Conservation (phyloP, 2,888 invertebrate genomes). For the Pelosia muscerda region DNA sequence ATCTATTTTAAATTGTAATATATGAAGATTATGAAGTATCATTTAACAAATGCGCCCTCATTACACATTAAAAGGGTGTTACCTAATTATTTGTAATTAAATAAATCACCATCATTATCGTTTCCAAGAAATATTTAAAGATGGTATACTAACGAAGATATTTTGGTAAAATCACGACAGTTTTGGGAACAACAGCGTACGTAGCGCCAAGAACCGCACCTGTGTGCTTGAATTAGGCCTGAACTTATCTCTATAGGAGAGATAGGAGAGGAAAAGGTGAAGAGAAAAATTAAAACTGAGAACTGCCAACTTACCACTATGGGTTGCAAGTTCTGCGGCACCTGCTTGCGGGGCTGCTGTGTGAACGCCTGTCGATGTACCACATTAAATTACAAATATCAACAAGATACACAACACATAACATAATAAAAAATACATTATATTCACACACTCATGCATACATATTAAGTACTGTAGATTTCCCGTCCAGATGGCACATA, state of each 20-base stretch:
- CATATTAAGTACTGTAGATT: neutral
- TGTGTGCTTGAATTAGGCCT: no score
- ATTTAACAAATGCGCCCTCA: neutral
- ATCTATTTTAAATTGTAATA: no score
- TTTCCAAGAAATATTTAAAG: no score
- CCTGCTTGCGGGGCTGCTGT: constrained; percentile 22
- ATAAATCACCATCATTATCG: neutral
- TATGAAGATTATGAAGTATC: no score
- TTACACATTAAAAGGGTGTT: neutral
- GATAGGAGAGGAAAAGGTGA: neutral
- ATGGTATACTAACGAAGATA: no score
- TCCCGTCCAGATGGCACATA: constrained; percentile 1
- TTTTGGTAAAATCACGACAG: neutral
- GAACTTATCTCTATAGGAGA: no score
- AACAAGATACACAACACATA: neutral
- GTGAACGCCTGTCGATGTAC: constrained; percentile 31
- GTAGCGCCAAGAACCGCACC: neutral
- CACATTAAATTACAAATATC: constrained; percentile 12
- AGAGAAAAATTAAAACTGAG: neutral
- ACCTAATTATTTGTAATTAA: neutral
- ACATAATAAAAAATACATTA: neutral
- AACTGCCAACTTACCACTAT: constrained; percentile 20
- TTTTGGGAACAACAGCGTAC: neutral
- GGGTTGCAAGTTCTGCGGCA: constrained; percentile 21
- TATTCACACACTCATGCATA: neutral